Conservation (phyloP, 2,888 invertebrate genomes). For the Caenorhabditis panamensis region DNA sequence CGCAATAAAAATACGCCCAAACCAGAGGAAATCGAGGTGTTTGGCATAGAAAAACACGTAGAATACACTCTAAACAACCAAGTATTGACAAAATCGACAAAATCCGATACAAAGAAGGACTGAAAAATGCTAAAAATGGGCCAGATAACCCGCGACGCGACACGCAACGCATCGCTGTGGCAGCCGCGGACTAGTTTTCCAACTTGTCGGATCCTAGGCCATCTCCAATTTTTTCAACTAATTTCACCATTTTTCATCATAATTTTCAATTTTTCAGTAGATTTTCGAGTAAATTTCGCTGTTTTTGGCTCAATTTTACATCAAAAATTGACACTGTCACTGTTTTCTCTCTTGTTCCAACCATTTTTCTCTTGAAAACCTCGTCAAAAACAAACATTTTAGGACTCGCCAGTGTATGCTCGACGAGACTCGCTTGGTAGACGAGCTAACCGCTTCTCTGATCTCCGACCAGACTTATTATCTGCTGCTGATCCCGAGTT, state of each 20-base stretch:
- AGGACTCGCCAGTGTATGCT: slow-evolving; percentile 51
- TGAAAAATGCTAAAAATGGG: slow-evolving; percentile 23
- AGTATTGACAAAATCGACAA: not conserved
- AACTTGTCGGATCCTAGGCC: slow-evolving; percentile 6
- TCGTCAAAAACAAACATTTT: not conserved
- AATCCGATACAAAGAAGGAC: not conserved
- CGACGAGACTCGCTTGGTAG: slow-evolving; percentile 60
- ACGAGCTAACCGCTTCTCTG: slow-evolving; percentile 65
- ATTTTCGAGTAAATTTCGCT: not conserved
- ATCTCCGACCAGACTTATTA: slow-evolving; percentile 67
- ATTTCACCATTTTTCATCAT: not conserved
- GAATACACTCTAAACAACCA: not conserved
- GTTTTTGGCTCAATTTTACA: slow-evolving; percentile 2
- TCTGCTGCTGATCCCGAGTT: slow-evolving; percentile 66
- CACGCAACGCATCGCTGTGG: slow-evolving; percentile 44
- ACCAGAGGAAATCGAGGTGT: not conserved
- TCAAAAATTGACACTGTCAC: not conserved
- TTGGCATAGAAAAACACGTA: not conserved
- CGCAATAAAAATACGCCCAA: not conserved
- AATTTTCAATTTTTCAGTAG: slow-evolving; percentile 1
- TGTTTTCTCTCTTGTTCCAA: not conserved
- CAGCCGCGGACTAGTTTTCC: slow-evolving; percentile 10
- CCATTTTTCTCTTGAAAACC: not conserved
- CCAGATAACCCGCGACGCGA: slow-evolving; percentile 22
- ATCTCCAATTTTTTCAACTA: not conserved